Evolutionary conservation across 1,140 invertebrate genomes (phyloP).

Genomic region (Eumaeus atala): DNA sequence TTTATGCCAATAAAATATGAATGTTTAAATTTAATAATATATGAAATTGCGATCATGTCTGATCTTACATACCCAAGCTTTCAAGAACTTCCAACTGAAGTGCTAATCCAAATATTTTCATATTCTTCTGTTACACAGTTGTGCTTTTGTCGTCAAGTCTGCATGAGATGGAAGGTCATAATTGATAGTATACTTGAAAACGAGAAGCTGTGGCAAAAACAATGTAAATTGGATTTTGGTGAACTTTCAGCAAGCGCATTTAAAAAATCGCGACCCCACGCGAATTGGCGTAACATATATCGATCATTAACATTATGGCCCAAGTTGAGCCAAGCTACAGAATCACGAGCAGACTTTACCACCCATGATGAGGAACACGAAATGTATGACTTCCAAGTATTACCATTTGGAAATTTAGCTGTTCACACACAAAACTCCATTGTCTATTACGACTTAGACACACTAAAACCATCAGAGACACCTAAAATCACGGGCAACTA

Average conservation of each 20-base stretch:
- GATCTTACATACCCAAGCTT: not conserved
- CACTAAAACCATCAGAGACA: slow-evolving; percentile 18
- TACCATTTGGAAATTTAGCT: slow-evolving; percentile 30
- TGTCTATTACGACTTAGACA: not conserved
- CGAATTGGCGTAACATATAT: slow-evolving; percentile 40
- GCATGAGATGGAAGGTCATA: slow-evolving; percentile 37
- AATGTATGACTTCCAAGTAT: slow-evolving; percentile 33
- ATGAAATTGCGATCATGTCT: slow-evolving; percentile 13
- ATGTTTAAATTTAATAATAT: slow-evolving; percentile 13
- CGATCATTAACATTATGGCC: slow-evolving; percentile 42
- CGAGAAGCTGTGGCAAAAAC: slow-evolving; percentile 35
- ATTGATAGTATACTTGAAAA: slow-evolving; percentile 33
- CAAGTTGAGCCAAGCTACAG: slow-evolving; percentile 28
- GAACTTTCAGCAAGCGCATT: slow-evolving; percentile 26
- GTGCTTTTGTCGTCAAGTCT: slow-evolving; percentile 39
- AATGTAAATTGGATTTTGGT: slow-evolving; percentile 40
- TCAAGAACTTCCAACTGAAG: slow-evolving; percentile 38
- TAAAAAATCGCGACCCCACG: slow-evolving; percentile 25
- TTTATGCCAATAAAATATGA: slow-evolving; percentile 3
- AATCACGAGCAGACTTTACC: slow-evolving; percentile 39
- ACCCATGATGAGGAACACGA: slow-evolving; percentile 32
- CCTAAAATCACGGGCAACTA: slow-evolving; percentile 30
- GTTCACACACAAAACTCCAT: slow-evolving; percentile 4
- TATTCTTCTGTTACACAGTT: slow-evolving; percentile 37
- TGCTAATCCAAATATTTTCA: slow-evolving; percentile 39